Evolutionary conservation across 2,888 invertebrate genomes (phyloP), one percentile per base, ranked within the genome.

Genomic region (Sepiola atlantica): DNA sequence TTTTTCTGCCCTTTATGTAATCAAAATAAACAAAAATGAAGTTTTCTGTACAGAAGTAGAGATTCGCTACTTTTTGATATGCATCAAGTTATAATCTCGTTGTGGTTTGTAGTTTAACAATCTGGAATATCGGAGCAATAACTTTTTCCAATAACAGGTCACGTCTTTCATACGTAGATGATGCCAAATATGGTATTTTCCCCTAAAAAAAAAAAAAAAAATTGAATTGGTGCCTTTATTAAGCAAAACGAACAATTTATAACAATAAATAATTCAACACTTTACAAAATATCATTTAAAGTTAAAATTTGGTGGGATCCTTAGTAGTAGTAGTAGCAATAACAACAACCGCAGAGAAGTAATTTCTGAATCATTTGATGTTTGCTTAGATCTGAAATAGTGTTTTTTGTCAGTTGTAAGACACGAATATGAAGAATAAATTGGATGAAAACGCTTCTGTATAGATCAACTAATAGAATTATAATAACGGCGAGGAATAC

Each of bases 91-190:
- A 93, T 95, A 95, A 94, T 96, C 96, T 55, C 95, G 95, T 57
- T 94, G 95, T 35, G 96, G 96, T 95, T 96, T 97, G 95, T 96
- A 97, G 90, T 96, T 98, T 18, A 99, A 96, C 92, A 99, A 97
- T 96, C 98, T 98, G 2, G 98, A 98, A 97, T 99, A 99, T 95
- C 98, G 98, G 94, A 98, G 98, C 18, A 99, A 97, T 94, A 99
- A 97, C 95, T 98, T 98, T 95, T 98, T 98, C 99, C 99, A 99
- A 97, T 99, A 99, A 96, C 99, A 99, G 95, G 98, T 98, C 0
- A 99, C 98, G 97, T 99, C 98, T 94, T 98, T 98, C 98, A 99
- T 98, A 96, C 98, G 98, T 94, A 99, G 98, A 97, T 99, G 98
- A 94, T 98, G 98, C 98, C 98, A 98, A 96, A 99, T 98, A 96